These are phyloP conservation scores for Tokudaia muenninki DNA, from an alignment of 2,797 vertebrate genomes.

Conservation along the genomic window DNA sequence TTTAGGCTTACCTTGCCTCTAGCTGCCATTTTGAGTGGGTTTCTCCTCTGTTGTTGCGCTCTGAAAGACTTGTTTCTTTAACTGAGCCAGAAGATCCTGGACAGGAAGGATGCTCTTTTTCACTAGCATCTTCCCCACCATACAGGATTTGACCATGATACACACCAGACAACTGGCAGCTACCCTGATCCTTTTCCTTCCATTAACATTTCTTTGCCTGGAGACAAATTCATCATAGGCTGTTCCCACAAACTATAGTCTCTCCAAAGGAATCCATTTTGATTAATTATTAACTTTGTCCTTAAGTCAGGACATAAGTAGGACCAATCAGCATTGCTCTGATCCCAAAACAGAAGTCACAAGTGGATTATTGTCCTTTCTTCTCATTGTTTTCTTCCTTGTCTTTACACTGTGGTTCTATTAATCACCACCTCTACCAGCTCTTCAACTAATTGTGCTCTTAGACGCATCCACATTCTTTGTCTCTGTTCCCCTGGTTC, in stretches of 20 bases:
- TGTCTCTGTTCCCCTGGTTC: neutral
- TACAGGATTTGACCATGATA: neutral
- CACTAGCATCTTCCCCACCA: neutral
- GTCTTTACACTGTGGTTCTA: neutral
- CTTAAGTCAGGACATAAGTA: slow-evolving; percentile 5
- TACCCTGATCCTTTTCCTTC: neutral
- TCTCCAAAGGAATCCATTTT: neutral
- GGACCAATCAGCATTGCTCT: neutral
- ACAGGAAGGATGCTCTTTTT: neutral
- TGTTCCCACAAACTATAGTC: neutral
- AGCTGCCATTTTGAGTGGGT: neutral
- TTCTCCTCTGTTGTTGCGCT: neutral
- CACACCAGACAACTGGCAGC: neutral
- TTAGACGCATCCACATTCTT: neutral
- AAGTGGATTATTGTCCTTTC: neutral
- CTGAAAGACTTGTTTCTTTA: neutral
- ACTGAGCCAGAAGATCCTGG: neutral
- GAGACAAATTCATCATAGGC: neutral
- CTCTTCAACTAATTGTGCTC: neutral
- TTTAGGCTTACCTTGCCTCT: neutral
- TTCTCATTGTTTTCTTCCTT: neutral
- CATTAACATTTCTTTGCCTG: neutral
- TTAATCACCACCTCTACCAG: neutral
- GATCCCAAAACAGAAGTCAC: neutral
- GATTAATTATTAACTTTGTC: slow-evolving; percentile 48